phyloP scores from a whole-genome alignment of 2,888 invertebrate species.

The Trachelus tabidus region DNA sequence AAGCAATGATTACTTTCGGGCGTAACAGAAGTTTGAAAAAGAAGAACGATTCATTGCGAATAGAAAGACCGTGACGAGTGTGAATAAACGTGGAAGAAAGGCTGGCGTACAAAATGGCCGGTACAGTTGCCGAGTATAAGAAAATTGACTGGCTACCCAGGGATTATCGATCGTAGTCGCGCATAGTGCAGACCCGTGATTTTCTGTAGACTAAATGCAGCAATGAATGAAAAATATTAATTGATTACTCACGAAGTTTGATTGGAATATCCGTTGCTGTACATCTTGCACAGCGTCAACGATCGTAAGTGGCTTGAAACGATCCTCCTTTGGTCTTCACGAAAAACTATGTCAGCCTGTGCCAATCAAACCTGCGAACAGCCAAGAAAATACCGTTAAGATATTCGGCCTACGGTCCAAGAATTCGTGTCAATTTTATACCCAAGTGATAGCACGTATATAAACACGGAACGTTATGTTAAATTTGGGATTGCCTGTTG shows the following conservation, averaged over 20 bases:
- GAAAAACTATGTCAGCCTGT: constrained; percentile 43
- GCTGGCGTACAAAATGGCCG: constrained; percentile 47
- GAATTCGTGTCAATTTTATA: background rate
- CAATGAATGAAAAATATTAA: background rate
- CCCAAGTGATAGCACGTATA: background rate
- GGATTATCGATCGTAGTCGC: constrained; percentile 40
- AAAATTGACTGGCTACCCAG: constrained; percentile 18
- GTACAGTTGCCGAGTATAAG: constrained; percentile 22
- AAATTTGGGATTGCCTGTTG: background rate
- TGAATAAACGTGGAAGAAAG: constrained; percentile 9
- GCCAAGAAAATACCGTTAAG: background rate
- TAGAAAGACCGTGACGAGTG: background rate
- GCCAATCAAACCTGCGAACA: constrained; percentile 54
- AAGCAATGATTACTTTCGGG: background rate
- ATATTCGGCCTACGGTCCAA: background rate
- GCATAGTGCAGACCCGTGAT: background rate
- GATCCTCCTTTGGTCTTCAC: constrained; percentile 2
- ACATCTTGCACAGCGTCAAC: constrained; percentile 46
- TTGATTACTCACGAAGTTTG: constrained; percentile 57
- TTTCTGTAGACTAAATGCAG: background rate
- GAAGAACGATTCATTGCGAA: background rate
- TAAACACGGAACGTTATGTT: background rate
- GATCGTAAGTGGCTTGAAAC: background rate
- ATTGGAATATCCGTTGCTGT: constrained; percentile 59
- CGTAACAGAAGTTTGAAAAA: background rate